Evolutionary conservation across 2,797 vertebrate species (phyloP).

Genomic region (Hoplostethus mediterraneus): DNA sequence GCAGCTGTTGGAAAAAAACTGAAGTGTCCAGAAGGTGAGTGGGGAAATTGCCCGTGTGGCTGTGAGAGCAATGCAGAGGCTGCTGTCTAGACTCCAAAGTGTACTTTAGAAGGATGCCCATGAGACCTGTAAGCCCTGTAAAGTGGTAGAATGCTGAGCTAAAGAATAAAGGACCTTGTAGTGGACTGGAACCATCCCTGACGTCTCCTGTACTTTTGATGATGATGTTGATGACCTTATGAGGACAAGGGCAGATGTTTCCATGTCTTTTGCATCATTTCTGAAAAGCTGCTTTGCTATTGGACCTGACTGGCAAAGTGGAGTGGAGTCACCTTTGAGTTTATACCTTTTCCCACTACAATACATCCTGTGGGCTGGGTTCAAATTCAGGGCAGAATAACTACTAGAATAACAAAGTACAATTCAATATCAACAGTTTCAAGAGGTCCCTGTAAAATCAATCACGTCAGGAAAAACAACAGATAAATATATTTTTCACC

Average conservation of each 20-base stretch:
- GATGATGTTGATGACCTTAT: constrained; percentile 59
- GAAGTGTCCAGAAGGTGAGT: constrained; percentile 56
- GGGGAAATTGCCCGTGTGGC: constrained; percentile 66
- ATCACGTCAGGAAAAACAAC: constrained; percentile 6
- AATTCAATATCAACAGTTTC: background rate
- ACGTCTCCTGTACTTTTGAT: constrained; percentile 58
- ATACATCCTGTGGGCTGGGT: background rate
- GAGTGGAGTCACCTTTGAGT: too few species aligned
- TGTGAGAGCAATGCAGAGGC: constrained; percentile 63
- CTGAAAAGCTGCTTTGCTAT: constrained; percentile 4
- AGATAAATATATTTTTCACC: constrained; percentile 8
- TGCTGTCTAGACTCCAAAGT: constrained; percentile 79
- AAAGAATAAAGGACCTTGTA: constrained; percentile 72
- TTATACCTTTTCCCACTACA: too few species aligned
- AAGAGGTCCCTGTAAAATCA: background rate
- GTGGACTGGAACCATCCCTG: constrained; percentile 67
- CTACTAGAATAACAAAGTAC: background rate
- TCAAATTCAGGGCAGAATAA: constrained; percentile 8
- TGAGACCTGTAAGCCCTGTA: constrained; percentile 67
- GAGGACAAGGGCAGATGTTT: constrained; percentile 31
- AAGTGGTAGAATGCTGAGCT: constrained; percentile 65
- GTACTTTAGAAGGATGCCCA: constrained; percentile 74
- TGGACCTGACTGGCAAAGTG: background rate
- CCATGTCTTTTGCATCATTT: constrained; percentile 31
- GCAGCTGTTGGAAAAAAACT: constrained; percentile 20